Base-by-base conservation (phyloP, 2,888 invertebrate genomes). In the Dolomedes plantarius region DNA sequence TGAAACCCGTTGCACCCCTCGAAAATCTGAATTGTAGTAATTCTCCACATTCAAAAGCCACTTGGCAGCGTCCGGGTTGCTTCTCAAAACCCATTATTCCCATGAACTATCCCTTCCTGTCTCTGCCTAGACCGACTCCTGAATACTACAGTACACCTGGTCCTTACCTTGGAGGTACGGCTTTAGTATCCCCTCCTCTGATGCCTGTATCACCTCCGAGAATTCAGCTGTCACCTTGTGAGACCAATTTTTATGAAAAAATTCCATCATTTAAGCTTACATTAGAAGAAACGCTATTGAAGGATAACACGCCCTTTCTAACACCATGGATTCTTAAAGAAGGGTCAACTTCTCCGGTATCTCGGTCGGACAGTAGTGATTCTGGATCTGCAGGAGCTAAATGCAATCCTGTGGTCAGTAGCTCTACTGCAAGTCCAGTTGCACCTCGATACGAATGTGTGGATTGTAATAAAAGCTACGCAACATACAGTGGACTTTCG, bases 381-480 rank as follows among this genome's bases (percentile, higher is more conserved):
- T 86, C 80, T 1, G 68, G 71, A n/a, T 75, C 79, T 13, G 27
- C 19, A n/a, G 23, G 23, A 41, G 27, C 36, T 19, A 27, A 69
- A 27, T 2, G 74, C 68, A 50, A 62, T 46, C n/a, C 31, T 46
- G 39, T 76, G 50, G 28, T 74, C 19, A 62, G 46, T 50, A 23
- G 41, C 41, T n/a, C n/a, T n/a, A 46, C 41, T 13, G 56, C 39
- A 13, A 28, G 19, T 31, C 19, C 28, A 27, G 32, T 56, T 11
- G 27, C 39, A 1, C 85, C 87, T n/a, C 94, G 97, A 32, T 97
- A 97, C 90, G 96, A 97, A 90, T 98, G 98, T 91, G 95, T 95
- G 0, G 96, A 97, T 90, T 98, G 98, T 91, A 95, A 95, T 50
- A 98, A 98, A 91, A 96, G 96, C 32, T 98, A 98, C 92, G 97